Conservation (phyloP, 2,888 invertebrate species). For the Ormyrus rosae region DNA sequence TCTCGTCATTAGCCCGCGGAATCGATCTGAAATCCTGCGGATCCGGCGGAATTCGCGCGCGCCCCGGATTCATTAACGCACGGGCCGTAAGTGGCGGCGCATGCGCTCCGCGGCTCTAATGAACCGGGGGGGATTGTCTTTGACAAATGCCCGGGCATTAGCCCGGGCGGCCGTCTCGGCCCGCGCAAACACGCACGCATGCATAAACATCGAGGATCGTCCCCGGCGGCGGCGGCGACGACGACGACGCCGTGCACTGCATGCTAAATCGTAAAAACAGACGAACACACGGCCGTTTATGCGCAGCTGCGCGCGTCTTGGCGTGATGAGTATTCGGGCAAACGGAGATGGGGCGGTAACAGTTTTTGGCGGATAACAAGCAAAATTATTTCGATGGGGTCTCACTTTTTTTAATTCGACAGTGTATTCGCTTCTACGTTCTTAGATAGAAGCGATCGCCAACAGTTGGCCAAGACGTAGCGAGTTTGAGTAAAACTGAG, state of each 20-base stretch:
- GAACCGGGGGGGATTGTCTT: slow-evolving; percentile 61
- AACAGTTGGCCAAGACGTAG: too few relatives aligned
- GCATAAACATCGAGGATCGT: neutral
- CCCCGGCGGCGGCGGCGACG: too few relatives aligned
- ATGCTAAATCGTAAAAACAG: too few relatives aligned
- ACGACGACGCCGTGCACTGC: too few relatives aligned
- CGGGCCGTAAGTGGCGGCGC: neutral
- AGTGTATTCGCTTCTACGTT: too few relatives aligned
- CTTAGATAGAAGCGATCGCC: too few relatives aligned
- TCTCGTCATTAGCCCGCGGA: slow-evolving; percentile 10
- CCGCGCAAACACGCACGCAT: neutral
- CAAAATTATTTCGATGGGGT: too few relatives aligned
- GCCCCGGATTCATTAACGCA: slow-evolving; percentile 21
- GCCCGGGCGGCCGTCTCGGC: slow-evolving; percentile 13
- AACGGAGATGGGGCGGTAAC: too few relatives aligned
- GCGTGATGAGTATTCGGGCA: too few relatives aligned
- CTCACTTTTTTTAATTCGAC: too few relatives aligned
- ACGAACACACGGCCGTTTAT: slow-evolving; percentile 58
- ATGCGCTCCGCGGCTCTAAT: slow-evolving; percentile 57
- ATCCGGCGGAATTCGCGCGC: neutral
- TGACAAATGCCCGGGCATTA: slow-evolving; percentile 65
- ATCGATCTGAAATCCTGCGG: slow-evolving; percentile 27
- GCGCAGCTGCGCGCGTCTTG: slow-evolving; percentile 61
- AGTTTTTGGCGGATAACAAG: too few relatives aligned
- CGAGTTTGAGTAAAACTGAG: too few relatives aligned